phyloP scores from a whole-genome alignment of 2,888 invertebrate genomes.

The Busseola fusca region DNA sequence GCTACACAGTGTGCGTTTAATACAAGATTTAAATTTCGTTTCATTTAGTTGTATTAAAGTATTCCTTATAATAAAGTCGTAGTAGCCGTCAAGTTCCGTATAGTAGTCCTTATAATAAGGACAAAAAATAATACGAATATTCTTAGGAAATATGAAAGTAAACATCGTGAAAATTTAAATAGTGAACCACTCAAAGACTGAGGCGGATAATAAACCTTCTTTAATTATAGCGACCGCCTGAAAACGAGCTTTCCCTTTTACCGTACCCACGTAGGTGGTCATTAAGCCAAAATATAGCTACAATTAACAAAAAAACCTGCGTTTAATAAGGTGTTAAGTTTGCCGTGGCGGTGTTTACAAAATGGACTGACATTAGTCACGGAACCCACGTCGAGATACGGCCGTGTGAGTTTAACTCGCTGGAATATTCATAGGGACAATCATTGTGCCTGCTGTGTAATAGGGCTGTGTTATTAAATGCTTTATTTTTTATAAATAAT shows the following conservation, averaged over 20 bases:
- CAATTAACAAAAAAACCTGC: constrained; percentile 87
- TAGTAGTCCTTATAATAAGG: too few species aligned
- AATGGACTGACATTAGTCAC: constrained; percentile 81
- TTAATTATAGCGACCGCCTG: constrained; percentile 78
- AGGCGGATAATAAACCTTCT: constrained; percentile 79
- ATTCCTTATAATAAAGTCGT: too few species aligned
- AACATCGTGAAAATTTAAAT: constrained; percentile 65
- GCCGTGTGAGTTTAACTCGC: constrained; percentile 50
- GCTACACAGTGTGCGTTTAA: too few species aligned
- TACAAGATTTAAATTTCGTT: too few species aligned
- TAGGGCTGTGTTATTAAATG: constrained; percentile 26
- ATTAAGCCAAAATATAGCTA: constrained; percentile 84
- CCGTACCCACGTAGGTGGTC: constrained; percentile 80
- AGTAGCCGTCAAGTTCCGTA: too few species aligned
- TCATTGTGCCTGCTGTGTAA: constrained; percentile 31
- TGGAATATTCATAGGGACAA: constrained; percentile 55
- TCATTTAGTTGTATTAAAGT: too few species aligned
- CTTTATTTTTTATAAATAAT: constrained; percentile 8
- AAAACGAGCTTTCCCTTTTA: constrained; percentile 82
- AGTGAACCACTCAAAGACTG: constrained; percentile 70
- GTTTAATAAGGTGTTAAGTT: constrained; percentile 87
- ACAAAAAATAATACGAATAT: constrained; percentile 2
- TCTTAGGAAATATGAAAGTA: constrained; percentile 59
- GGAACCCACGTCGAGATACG: constrained; percentile 63
- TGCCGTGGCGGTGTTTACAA: constrained; percentile 77